Base-by-base conservation (phyloP, 2,797 vertebrate genomes). In the Lagothrix lagotricha region DNA sequence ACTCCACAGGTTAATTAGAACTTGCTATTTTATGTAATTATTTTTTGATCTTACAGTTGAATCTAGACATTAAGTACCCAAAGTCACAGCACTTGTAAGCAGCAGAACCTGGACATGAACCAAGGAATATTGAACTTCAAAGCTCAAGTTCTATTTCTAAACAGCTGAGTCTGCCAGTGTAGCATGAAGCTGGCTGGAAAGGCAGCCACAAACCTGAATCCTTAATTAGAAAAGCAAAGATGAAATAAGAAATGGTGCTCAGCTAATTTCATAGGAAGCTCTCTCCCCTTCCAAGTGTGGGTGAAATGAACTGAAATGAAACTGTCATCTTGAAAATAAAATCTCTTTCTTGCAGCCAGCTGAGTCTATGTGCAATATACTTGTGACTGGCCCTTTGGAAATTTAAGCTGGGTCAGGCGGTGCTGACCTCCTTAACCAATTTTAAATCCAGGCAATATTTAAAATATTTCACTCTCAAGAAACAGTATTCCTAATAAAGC, bases 391-490 rank as follows among this genome's bases (percentile, higher is more conserved):
- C 41, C 92, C 54, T 93, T 90, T n/a, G 84, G 91, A 93, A 93
- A 97, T 96, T 93, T 85, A 90, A 94, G 72, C 67, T 97, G 64
- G 88, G 91, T 97, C 91, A 90, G 80, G 39, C 41, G 73, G 82
- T 82, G 70, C 77, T 97, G 97, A 97, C 93, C 84, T 95, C 67
- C 67, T 92, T 86, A 90, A 81, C 87, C 92, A 96, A 92, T 97
- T 93, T 95, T 95, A 97, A 97, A 96, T 70, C 44, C 72, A 82
- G 70, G 52, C 76, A 64, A 85, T 95, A 96, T 96, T 96, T 97
- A 95, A 97, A 98, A 86, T 75, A 97, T 67, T 95, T 94, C 44
- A 83, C 87, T 86, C 33, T 44, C 19, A n/a, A 4, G 7, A 14
- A 94, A 57, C 90, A 95, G 15, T 36, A 46, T 96, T 97, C 70